A percentile compares a stretch with the other conserved stretches of the same genome.
These are phyloP conservation scores for Lasioglossum albipes DNA, from an alignment of 1,140 invertebrate genomes.

Conservation along the genomic window DNA sequence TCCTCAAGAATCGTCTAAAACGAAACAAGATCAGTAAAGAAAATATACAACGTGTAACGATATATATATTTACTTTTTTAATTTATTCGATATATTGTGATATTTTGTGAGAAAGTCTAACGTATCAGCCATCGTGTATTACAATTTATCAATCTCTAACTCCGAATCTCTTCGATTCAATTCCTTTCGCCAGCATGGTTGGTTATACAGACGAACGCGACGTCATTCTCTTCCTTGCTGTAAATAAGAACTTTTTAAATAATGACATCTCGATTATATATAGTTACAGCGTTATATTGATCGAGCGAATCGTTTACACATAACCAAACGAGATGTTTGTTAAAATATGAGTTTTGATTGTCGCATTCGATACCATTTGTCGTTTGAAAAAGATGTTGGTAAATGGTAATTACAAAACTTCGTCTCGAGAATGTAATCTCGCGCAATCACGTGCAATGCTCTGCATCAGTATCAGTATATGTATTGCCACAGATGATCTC, in stretches of 20 bases:
- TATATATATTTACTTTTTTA: constrained; percentile 72
- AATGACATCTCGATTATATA: neutral
- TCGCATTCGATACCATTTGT: neutral
- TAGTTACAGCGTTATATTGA: neutral
- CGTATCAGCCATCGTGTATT: constrained; percentile 35
- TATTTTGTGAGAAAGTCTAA: constrained; percentile 71
- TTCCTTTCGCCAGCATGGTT: too few species aligned
- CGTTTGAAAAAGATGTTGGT: neutral
- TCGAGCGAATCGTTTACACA: neutral
- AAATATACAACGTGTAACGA: constrained; percentile 24
- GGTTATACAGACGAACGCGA: neutral
- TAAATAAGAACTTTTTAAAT: neutral
- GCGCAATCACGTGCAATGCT: too few species aligned
- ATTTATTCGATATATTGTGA: constrained; percentile 73
- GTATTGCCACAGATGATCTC: too few species aligned
- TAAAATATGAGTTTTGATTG: neutral
- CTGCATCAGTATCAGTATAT: too few species aligned
- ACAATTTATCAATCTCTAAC: constrained; percentile 24
- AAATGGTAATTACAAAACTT: too few species aligned
- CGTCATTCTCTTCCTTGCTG: neutral
- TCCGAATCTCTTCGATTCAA: constrained; percentile 7
- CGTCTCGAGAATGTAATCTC: too few species aligned
- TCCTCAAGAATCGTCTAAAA: constrained; percentile 86
- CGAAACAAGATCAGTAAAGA: constrained; percentile 33
- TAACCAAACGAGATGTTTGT: neutral